Percentiles rank a stretch among this genome's conserved stretches.
phyloP scores from a whole-genome alignment of 2,113 vertebrate species.

The Phycodurus eques region DNA sequence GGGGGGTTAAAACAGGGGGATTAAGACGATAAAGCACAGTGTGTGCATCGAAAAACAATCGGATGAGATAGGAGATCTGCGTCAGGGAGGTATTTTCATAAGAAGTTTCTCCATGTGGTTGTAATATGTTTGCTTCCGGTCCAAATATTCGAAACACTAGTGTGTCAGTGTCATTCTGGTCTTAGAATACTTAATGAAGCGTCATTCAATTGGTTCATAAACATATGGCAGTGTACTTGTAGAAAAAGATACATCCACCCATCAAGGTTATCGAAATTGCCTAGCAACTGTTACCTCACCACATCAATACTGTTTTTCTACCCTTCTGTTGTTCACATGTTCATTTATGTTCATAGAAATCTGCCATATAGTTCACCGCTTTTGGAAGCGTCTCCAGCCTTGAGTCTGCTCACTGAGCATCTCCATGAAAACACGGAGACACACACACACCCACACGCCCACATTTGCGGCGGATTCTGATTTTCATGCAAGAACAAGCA shows the following conservation, averaged over 20 bases:
- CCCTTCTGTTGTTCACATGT: conserved; percentile 44
- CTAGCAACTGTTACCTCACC: conserved; percentile 45
- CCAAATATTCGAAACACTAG: not conserved
- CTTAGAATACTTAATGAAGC: not conserved
- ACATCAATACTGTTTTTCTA: conserved; percentile 15
- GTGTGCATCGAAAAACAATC: not conserved
- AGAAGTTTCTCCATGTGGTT: not conserved
- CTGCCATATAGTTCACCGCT: conserved; percentile 66
- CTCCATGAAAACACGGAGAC: conserved; percentile 42
- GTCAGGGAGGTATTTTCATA: not conserved
- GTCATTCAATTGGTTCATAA: not conserved
- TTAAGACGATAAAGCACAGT: not conserved
- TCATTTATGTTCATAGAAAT: conserved; percentile 73
- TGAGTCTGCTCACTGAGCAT: conserved; percentile 61
- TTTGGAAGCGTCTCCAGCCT: conserved; percentile 62
- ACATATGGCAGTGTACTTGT: conserved; percentile 3
- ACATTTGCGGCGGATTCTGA: conserved; percentile 29
- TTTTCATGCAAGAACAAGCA: conserved; percentile 6
- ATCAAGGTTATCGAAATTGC: conserved; percentile 51
- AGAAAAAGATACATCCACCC: conserved; percentile 25
- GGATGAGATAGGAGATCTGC: not conserved
- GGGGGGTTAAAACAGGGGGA: conserved; percentile 13
- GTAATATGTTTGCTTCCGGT: not conserved
- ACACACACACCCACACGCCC: conserved; percentile 13
- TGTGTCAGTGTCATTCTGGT: not conserved